Base-by-base conservation (phyloP, 2,113 vertebrate genomes). In the Herpetotheres cachinnans region DNA sequence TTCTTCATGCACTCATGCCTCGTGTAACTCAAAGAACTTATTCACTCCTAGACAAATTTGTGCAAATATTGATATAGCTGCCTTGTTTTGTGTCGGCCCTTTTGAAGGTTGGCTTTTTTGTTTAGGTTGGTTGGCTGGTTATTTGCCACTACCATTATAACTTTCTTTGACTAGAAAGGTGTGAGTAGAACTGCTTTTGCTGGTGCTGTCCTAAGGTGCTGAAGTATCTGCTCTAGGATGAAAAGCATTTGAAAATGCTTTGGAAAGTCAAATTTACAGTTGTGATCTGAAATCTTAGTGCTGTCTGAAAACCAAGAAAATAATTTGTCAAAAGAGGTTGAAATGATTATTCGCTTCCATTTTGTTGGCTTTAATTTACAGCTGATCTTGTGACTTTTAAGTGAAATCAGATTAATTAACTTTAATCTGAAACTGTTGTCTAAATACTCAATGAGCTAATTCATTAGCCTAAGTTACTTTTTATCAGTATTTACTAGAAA, bases 31-130 rank as follows among this genome's bases (percentile, higher is more conserved):
- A 85, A 42, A 85, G 86, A 82, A 54, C 40, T 82, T 62, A 12
- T 14, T 85, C 86, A 50, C 25, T 85, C 40, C 65, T 76, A 77
- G 36, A 36, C 40, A 61, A 78, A 70, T 82, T 86, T 72, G n/a
- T 54, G 66, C 77, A 94, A 91, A 89, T 87, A 95, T 62, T 91
- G 78, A 61, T 85, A 56, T 8, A 62, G 74, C 65, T 93, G 94
- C 89, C 58, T 76, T 61, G 36, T 58, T 91, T 72, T 52, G 29
- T 20, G 16, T 30, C 5, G 5, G 52, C 34, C 61, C 54, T 85
- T 91, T 93, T 91, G 81, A 85, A 91, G 70, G 21, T 7, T 78
- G 59, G 8, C 19, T 76, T 50, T 74, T 86, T 65, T 81, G 19
- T 72, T 79, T 34, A 61, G 70, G 19, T 47, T 58, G 63, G 29